Evolutionary conservation across 2,888 invertebrate genomes (phyloP).

Genomic region (Hirtodrosophila histrioides): DNA sequence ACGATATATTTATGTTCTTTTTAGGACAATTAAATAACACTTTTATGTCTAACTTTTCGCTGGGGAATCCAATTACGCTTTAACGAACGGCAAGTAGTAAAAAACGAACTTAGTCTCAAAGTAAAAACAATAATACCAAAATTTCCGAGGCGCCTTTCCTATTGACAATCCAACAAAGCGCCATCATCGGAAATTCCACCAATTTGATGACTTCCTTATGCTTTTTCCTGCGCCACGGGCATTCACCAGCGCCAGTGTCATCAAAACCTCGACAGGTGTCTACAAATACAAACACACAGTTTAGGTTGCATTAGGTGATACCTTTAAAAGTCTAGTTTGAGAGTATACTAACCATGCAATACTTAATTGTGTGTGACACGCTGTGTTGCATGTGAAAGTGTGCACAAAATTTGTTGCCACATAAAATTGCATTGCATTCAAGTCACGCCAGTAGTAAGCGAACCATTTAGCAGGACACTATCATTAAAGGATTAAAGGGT

Average conservation of each 20-base stretch:
- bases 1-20: slow-evolving; percentile 12
- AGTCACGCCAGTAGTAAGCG: slow-evolving; percentile 17
- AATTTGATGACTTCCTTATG: slow-evolving; percentile 53
- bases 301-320: not conserved
- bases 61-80: slow-evolving; percentile 31
- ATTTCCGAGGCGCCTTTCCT: not conserved
- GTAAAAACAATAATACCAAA: not conserved
- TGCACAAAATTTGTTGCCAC: slow-evolving; percentile 24
- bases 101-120: too few species aligned
- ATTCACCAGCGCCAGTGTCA: not conserved
- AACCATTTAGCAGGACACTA: slow-evolving; percentile 8
- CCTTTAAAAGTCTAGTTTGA: slow-evolving; percentile 1
- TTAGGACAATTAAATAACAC: slow-evolving; percentile 17
- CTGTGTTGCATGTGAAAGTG: slow-evolving; percentile 40
- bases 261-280: slow-evolving; percentile 10
- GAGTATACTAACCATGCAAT: not conserved
- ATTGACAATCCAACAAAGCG: slow-evolving; percentile 12
- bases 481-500: slow-evolving; percentile 9
- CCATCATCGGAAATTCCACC: slow-evolving; percentile 49
- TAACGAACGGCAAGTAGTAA: slow-evolving; percentile 17
- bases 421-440: slow-evolving; percentile 20
- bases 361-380: slow-evolving; percentile 26
- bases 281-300: not conserved
- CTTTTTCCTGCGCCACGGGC: slow-evolving; percentile 26
- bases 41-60: slow-evolving; percentile 3